Evolutionary conservation across 2,888 invertebrate genomes (phyloP).

Genomic region (Tipula helvola): DNA sequence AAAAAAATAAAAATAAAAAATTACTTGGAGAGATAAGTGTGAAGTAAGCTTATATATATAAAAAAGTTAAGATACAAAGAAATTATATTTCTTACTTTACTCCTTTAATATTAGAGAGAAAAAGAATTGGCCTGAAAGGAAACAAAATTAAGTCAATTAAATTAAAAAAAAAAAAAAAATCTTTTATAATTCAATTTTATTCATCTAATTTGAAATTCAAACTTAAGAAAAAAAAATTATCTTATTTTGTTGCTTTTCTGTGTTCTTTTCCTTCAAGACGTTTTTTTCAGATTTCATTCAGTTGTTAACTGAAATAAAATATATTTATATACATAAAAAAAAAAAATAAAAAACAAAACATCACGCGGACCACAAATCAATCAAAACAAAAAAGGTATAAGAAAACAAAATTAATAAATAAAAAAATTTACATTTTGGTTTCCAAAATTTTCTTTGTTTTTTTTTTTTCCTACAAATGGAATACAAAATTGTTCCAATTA

Average conservation of each 20-base stretch:
- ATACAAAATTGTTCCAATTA: not conserved
- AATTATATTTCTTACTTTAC: not conserved
- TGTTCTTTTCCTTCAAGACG: not conserved
- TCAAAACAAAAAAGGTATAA: not conserved
- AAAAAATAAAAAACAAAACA: not conserved
- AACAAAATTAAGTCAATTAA: not conserved
- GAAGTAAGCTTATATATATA: not conserved
- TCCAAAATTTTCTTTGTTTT: not conserved
- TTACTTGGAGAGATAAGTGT: not conserved
- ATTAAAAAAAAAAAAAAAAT: not conserved
- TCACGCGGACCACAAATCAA: not conserved
- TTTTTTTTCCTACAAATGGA: not conserved
- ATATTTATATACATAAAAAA: not conserved
- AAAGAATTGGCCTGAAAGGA: not conserved
- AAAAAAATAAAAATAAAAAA: not conserved
- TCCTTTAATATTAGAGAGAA: not conserved
- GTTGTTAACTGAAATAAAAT: not conserved
- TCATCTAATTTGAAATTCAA: not conserved
- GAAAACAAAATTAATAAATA: not conserved
- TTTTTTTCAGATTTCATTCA: not conserved
- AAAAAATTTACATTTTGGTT: not conserved
- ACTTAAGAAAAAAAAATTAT: not conserved
- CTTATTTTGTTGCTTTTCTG: not conserved
- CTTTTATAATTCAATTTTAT: not conserved
- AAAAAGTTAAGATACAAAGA: not conserved